Evolutionary conservation across 2,113 vertebrate species (phyloP).

Genomic region (Anolis carolinensis): DNA sequence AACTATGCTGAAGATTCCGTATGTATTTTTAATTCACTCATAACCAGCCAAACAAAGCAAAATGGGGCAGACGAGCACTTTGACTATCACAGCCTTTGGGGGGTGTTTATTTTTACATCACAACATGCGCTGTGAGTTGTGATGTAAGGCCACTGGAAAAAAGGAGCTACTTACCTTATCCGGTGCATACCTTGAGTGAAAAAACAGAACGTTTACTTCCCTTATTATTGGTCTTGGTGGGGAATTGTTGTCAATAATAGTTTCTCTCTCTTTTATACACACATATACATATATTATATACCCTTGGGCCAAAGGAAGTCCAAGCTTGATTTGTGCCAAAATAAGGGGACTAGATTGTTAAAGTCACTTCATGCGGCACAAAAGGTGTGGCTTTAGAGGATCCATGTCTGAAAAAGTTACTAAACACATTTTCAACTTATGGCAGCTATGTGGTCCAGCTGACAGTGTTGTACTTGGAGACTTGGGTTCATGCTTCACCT

Average conservation of each 20-base stretch:
- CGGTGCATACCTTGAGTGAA: conserved; percentile 74
- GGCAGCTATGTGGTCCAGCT: not conserved
- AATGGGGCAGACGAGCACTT: conserved; percentile 97
- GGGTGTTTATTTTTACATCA: conserved; percentile 84
- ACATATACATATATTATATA: conserved; percentile 79
- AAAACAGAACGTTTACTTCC: conserved; percentile 81
- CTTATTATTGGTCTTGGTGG: conserved; percentile 66
- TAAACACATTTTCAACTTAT: not conserved
- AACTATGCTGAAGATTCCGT: conserved; percentile 90
- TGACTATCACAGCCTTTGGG: conserved; percentile 91
- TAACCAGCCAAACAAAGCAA: conserved; percentile 99
- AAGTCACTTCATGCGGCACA: conserved; percentile 13
- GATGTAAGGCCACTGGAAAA: conserved; percentile 89
- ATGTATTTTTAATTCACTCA: conserved; percentile 97
- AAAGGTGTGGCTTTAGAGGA: conserved; percentile 32
- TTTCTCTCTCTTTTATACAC: conserved; percentile 71
- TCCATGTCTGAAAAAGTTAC: conserved; percentile 19
- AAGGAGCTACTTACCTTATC: conserved; percentile 78
- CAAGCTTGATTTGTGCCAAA: conserved; percentile 38
- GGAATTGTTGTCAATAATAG: conserved; percentile 75
- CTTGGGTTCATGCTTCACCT: not conserved
- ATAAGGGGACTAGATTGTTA: conserved; percentile 28
- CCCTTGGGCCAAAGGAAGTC: conserved; percentile 79
- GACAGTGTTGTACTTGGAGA: not conserved
- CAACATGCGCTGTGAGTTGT: conserved; percentile 88